These are phyloP conservation scores for Drosophila mauritiana DNA, from an alignment of 1,140 invertebrate genomes.

Conservation along the genomic window DNA sequence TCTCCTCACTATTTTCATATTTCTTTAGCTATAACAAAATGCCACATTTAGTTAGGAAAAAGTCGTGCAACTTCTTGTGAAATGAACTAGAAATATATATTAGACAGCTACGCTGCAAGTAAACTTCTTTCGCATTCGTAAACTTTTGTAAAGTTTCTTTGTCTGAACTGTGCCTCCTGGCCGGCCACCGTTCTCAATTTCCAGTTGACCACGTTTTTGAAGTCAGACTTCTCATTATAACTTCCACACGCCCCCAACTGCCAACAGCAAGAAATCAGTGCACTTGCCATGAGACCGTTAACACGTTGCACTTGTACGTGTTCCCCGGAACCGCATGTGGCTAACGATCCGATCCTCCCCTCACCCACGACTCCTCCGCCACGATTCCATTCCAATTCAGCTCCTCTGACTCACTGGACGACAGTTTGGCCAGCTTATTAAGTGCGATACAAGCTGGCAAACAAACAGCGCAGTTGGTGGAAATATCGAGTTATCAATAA, in stretches of 20 bases:
- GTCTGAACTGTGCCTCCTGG: constrained; percentile 22
- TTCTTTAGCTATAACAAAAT: too few relatives aligned
- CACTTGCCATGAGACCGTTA: constrained; percentile 34
- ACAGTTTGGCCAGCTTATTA: constrained; percentile 18
- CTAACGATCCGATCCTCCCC: neutral
- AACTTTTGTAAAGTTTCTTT: constrained; percentile 11
- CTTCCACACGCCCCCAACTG: neutral
- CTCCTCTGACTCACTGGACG: constrained; percentile 28
- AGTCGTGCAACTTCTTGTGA: too few relatives aligned
- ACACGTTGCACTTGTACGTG: constrained; percentile 51
- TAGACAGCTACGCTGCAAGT: neutral
- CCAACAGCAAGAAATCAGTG: constrained; percentile 21
- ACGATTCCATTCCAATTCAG: neutral
- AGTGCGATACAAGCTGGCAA: constrained; percentile 19
- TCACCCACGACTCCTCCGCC: too few relatives aligned
- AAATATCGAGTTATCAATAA: constrained; percentile 37
- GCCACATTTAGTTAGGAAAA: too few relatives aligned
- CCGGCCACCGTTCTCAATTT: constrained; percentile 12
- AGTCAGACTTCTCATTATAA: constrained; percentile 22
- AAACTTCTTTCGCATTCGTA: constrained; percentile 11
- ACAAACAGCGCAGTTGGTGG: constrained; percentile 8
- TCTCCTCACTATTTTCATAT: too few relatives aligned
- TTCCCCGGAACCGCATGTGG: constrained; percentile 43
- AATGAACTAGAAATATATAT: constrained; percentile 3
- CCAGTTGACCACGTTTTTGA: constrained; percentile 45